phyloP scores from a whole-genome alignment of 2,797 vertebrate species.

The Mico argentatus region DNA sequence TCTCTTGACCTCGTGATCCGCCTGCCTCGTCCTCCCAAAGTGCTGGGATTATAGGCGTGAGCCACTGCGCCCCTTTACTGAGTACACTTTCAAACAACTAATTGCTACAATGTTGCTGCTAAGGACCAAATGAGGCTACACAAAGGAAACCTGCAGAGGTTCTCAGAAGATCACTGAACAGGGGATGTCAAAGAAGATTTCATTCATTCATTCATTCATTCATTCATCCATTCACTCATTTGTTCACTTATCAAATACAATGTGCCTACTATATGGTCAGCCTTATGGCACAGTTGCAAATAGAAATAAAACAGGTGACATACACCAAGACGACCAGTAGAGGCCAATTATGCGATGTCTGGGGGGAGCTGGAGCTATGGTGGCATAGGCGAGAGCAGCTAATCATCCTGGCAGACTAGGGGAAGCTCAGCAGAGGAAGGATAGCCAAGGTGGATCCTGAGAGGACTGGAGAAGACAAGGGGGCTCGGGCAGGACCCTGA shows the following conservation, averaged over 20 bases:
- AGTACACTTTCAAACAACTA: not conserved
- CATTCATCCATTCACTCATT: not conserved
- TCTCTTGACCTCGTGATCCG: no score
- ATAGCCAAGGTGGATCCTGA: not conserved
- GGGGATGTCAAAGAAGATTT: not conserved
- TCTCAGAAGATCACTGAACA: not conserved
- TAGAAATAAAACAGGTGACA: not conserved
- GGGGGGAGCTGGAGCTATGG: no score
- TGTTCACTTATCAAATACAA: not conserved
- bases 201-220: not conserved
- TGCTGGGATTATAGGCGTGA: no score
- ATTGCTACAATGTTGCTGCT: accelerated
- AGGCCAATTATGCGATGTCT: not conserved
- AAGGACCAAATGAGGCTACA: not conserved
- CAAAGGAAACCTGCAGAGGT: not conserved
- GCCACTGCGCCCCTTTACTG: no score
- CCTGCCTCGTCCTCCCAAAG: no score
- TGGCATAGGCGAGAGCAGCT: not conserved
- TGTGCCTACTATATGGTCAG: not conserved
- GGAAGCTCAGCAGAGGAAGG: not conserved
- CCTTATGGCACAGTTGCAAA: not conserved
- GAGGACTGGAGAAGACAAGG: not conserved
- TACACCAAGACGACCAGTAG: not conserved
- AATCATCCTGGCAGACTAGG: not conserved
- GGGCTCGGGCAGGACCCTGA: not conserved